These are phyloP conservation scores for Rhagoletis zephyria DNA, from an alignment of 1,140 invertebrate genomes.

Conservation along the genomic window DNA sequence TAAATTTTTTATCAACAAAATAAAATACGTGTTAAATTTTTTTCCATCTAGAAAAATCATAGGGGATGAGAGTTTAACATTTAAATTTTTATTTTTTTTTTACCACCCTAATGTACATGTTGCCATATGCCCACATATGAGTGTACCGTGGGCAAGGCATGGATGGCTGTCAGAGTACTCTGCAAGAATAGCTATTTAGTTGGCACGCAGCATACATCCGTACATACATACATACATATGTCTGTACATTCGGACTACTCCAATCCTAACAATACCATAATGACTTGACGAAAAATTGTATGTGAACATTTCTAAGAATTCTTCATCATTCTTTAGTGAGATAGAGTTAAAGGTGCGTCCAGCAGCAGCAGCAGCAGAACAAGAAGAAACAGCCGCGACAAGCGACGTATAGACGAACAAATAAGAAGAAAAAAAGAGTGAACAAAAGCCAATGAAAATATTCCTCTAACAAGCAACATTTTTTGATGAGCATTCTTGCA, in stretches of 20 bases:
- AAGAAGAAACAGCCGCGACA: no score
- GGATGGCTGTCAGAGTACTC: no score
- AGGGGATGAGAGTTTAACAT: no score
- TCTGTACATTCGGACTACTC: no score
- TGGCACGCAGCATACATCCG: neutral
- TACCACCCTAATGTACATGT: neutral
- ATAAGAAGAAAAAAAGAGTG: neutral
- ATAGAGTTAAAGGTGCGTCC: conserved; percentile 35
- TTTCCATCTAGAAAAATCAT: no score
- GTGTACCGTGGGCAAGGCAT: neutral
- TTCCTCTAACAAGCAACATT: conserved; percentile 6
- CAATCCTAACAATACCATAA: conserved; percentile 19
- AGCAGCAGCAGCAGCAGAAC: no score
- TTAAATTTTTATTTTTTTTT: no score
- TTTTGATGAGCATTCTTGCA: neutral
- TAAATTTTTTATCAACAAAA: no score
- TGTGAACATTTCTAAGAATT: conserved; percentile 30
- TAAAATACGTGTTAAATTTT: no score
- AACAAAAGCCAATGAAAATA: neutral
- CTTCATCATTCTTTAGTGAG: neutral
- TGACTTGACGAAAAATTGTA: conserved; percentile 47
- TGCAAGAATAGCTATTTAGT: neutral
- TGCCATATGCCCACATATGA: neutral
- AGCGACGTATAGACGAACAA: no score
- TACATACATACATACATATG: no score